A percentile compares a stretch with the other conserved stretches of the same genome.
Evolutionary conservation across 2,113 vertebrate genomes (phyloP).

Genomic region (cattle (Bos taurus)): ARS-UCD2.0 NC_037328.1:56543001-56543500

Average conservation of each 20-base stretch:
- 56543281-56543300: neutral
- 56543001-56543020: neutral
- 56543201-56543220: neutral
- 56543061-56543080: neutral
- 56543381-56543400: neutral
- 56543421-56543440: neutral
- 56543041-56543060: neutral
- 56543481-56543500: neutral
- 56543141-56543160: neutral
- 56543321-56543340: neutral
- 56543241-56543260: neutral
- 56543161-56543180: neutral
- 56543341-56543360: neutral
- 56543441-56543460: neutral
- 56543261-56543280: neutral
- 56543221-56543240: neutral
- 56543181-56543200: neutral
- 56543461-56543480: neutral
- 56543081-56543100: neutral
- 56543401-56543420: neutral
- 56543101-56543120: neutral
- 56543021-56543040: neutral
- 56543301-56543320: neutral
- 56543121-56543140: neutral
- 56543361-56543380: neutral